Evolutionary conservation across 2,797 vertebrate genomes (phyloP).

Genomic region (Pseudopleuronectes americanus): DNA sequence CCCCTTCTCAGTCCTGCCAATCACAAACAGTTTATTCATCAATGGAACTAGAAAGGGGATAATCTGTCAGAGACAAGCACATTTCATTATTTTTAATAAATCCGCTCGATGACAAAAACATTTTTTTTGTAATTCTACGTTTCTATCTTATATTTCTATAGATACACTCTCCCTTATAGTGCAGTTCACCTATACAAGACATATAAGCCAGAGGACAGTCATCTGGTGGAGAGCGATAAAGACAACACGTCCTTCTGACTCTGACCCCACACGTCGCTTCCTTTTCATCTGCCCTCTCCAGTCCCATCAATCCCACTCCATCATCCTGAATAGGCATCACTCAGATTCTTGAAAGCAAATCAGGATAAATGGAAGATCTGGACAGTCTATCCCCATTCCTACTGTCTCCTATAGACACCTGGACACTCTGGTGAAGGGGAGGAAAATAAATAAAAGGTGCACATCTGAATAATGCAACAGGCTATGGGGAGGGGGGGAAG

Average conservation of each 20-base stretch:
- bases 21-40: constrained; percentile 38
- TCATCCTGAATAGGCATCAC: constrained; percentile 65
- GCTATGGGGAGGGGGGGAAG: constrained; percentile 30
- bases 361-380: constrained; percentile 60
- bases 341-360: constrained; percentile 69
- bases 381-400: constrained; percentile 45
- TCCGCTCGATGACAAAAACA: constrained; percentile 3
- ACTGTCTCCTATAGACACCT: constrained; percentile 52
- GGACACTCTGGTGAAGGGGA: constrained; percentile 20
- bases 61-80: constrained; percentile 33
- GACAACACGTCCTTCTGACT: constrained; percentile 58
- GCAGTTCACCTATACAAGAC: constrained; percentile 50
- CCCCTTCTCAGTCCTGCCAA: constrained; percentile 32
- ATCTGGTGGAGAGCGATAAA: constrained; percentile 61
- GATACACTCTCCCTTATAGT: background rate
- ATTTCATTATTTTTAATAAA: constrained; percentile 48
- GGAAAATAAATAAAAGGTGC: constrained; percentile 41
- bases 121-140: too few relatives aligned
- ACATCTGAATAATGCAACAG: constrained; percentile 71
- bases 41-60: constrained; percentile 43
- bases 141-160: background rate
- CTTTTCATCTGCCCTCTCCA: constrained; percentile 50
- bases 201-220: constrained; percentile 32
- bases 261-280: constrained; percentile 53
- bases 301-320: constrained; percentile 49